Conservation (phyloP, 30 jellyfish, hydroid and myxozoan species). For the Chrysaora quinquecirrha region DNA sequence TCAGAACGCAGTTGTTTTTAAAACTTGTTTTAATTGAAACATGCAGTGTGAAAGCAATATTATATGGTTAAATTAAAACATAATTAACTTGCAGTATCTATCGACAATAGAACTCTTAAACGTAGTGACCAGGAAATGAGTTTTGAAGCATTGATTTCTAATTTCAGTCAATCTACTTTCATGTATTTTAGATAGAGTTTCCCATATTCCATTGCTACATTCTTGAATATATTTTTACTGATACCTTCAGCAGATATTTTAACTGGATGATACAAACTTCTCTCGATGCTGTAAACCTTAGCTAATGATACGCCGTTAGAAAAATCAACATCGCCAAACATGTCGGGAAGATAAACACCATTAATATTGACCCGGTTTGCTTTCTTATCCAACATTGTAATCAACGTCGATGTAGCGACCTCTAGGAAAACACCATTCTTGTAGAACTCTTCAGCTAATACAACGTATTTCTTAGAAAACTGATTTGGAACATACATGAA, state of each 20-base stretch:
- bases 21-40: no score
- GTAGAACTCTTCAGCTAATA: slow-evolving; percentile 29
- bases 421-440: slow-evolving; percentile 53
- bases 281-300: slow-evolving; percentile 6
- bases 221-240: slow-evolving; percentile 6
- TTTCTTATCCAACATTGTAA: slow-evolving; percentile 50
- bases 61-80: no score
- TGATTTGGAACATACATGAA: slow-evolving; percentile 62
- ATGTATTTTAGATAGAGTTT: not conserved
- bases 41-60: no score
- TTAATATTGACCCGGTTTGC: slow-evolving; percentile 42
- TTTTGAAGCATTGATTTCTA: no score
- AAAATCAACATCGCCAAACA: slow-evolving; percentile 53
- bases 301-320: slow-evolving; percentile 22
- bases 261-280: slow-evolving; percentile 62
- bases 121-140: no score
- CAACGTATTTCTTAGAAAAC: not conserved
- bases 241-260: slow-evolving; percentile 36
- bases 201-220: slow-evolving; percentile 15
- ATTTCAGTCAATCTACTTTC: no score
- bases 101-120: no score
- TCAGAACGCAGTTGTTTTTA: no score
- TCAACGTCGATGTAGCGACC: slow-evolving; percentile 65
- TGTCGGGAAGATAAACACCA: slow-evolving; percentile 73
- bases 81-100: no score